phyloP scores from a whole-genome alignment of 2,113 vertebrate species.

The Epinephelus moara region DNA sequence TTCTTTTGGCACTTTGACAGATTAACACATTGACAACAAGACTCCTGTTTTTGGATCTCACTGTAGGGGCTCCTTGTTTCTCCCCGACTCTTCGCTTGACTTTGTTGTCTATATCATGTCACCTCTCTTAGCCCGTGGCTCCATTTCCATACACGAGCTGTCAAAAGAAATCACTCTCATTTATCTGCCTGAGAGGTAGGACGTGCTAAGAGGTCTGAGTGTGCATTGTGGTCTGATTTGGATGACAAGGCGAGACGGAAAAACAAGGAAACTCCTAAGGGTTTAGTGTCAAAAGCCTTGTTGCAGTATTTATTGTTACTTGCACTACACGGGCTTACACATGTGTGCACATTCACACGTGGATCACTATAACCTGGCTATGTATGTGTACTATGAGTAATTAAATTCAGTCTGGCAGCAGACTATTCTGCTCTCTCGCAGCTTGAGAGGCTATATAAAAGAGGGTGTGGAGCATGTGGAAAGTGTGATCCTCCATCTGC shows the following conservation, averaged over 20 bases:
- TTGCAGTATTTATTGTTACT: constrained; percentile 74
- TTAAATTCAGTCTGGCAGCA: constrained; percentile 70
- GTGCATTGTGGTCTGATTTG: constrained; percentile 41
- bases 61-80: constrained; percentile 43
- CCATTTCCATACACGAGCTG: constrained; percentile 56
- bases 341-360: constrained; percentile 1
- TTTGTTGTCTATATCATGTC: constrained; percentile 70
- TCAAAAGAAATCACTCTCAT: constrained; percentile 66
- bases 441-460: constrained; percentile 59
- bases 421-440: constrained; percentile 40
- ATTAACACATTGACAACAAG: constrained; percentile 31
- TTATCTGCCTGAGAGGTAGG: constrained; percentile 52
- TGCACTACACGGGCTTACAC: neutral
- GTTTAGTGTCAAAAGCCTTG: constrained; percentile 67
- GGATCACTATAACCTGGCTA: constrained; percentile 45
- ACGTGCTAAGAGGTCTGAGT: constrained; percentile 27
- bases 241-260: constrained; percentile 18
- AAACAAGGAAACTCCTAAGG: constrained; percentile 25
- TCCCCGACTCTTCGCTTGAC: constrained; percentile 33
- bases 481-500: constrained; percentile 59
- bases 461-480: constrained; percentile 63
- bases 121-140: constrained; percentile 50
- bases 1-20: constrained; percentile 46
- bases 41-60: constrained; percentile 53
- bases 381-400: constrained; percentile 52